A percentile compares a stretch with the other conserved stretches of the same genome.
phyloP scores from a whole-genome alignment of 2,888 invertebrate species.

The Petrolisthes cinctipes region DNA sequence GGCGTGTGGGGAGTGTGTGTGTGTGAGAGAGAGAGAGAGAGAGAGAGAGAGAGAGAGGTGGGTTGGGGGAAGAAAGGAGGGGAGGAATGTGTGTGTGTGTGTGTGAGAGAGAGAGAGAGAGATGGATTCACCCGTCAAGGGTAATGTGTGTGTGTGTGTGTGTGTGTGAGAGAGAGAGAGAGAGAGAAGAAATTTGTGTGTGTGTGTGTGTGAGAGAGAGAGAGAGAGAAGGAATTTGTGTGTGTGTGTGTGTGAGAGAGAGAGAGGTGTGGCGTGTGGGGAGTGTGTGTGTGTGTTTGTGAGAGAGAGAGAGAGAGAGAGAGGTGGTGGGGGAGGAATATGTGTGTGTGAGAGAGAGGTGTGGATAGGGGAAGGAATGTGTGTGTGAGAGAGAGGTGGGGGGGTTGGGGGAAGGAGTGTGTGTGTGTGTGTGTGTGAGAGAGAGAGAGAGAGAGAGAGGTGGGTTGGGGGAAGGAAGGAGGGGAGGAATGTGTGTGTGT shows the following conservation, averaged over 20 bases:
- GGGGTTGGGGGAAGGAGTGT: not conserved
- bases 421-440: not conserved
- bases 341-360: not conserved
- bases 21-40: not conserved
- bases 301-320: no score
- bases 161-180: not conserved
- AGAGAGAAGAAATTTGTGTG: no score
- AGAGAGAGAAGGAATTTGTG: no score
- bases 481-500: not conserved
- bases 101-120: not conserved
- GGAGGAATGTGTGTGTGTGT: not conserved
- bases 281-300: no score
- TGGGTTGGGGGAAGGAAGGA: not conserved
- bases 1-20: not conserved
- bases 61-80: not conserved
- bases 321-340: no score
- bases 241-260: no score
- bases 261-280: no score
- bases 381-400: not conserved
- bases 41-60: not conserved
- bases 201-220: no score
- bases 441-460: not conserved
- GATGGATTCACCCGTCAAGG: not conserved
- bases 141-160: not conserved
- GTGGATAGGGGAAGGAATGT: no score